Percentiles rank a stretch among this genome's conserved stretches.
These are phyloP conservation scores for Cnemophilus loriae DNA, from an alignment of 2,113 vertebrate species.

Conservation along the genomic window DNA sequence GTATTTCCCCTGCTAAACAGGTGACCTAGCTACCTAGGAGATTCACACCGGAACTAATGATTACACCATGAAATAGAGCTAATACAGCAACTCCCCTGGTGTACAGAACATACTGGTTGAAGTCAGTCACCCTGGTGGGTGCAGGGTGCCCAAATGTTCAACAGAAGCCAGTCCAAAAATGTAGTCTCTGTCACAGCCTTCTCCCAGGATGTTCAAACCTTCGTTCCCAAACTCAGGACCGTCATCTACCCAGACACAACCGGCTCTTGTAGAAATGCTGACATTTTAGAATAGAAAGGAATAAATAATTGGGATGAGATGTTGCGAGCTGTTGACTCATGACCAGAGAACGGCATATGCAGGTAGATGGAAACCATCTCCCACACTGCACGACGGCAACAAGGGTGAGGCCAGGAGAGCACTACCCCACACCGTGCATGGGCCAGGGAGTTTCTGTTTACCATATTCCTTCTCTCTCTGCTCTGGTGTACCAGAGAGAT, in stretches of 20 bases:
- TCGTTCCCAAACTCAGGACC: neutral
- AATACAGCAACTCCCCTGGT: neutral
- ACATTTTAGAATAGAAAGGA: neutral
- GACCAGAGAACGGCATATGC: neutral
- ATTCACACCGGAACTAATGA: neutral
- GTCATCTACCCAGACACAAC: neutral
- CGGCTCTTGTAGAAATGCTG: neutral
- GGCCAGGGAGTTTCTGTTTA: constrained; percentile 21
- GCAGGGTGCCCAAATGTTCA: accelerated
- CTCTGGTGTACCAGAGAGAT: neutral
- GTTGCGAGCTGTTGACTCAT: neutral
- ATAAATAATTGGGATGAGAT: neutral
- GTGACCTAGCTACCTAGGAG: neutral
- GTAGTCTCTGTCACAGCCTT: neutral
- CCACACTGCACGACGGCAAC: accelerated
- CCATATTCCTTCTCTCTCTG: neutral
- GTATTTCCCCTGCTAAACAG: neutral
- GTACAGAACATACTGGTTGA: neutral
- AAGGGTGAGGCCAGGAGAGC: neutral
- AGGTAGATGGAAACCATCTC: neutral
- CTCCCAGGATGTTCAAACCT: neutral
- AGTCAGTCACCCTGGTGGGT: neutral
- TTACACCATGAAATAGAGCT: neutral
- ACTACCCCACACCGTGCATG: neutral
- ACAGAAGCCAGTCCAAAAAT: neutral